phyloP scores from a whole-genome alignment of 2,888 invertebrate species.

The Neoaliturus tenellus region DNA sequence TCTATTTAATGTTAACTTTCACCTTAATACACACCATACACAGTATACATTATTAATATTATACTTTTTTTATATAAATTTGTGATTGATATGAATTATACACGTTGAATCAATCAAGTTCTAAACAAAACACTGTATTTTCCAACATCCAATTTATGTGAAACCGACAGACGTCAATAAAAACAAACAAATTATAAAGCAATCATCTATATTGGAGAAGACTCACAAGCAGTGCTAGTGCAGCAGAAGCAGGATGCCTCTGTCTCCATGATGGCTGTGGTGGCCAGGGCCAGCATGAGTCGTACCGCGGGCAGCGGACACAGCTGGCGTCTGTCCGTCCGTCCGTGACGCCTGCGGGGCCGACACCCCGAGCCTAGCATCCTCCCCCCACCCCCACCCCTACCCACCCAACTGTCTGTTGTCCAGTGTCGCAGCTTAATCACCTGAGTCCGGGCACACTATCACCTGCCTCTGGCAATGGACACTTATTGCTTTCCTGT shows the following conservation, averaged over 20 bases:
- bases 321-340: neutral
- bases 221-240: neutral
- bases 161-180: neutral
- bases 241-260: constrained; percentile 62
- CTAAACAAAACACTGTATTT: too few species aligned
- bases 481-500: too few species aligned
- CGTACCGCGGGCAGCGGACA: neutral
- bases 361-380: neutral
- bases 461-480: too few species aligned
- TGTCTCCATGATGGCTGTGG: neutral
- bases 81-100: too few species aligned
- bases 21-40: too few species aligned
- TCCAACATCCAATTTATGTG: too few species aligned
- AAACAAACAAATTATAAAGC: neutral
- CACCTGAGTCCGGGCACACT: neutral
- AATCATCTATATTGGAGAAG: neutral
- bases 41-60: too few species aligned
- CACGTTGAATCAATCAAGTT: too few species aligned
- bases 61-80: too few species aligned
- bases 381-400: neutral
- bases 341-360: neutral
- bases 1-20: too few species aligned
- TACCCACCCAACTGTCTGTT: too few species aligned
- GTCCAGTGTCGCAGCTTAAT: neutral
- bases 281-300: neutral